Evolutionary conservation across 2,888 invertebrate genomes (phyloP), one percentile per base, ranked within the genome.

Genomic region (Latrodectus elegans): DNA sequence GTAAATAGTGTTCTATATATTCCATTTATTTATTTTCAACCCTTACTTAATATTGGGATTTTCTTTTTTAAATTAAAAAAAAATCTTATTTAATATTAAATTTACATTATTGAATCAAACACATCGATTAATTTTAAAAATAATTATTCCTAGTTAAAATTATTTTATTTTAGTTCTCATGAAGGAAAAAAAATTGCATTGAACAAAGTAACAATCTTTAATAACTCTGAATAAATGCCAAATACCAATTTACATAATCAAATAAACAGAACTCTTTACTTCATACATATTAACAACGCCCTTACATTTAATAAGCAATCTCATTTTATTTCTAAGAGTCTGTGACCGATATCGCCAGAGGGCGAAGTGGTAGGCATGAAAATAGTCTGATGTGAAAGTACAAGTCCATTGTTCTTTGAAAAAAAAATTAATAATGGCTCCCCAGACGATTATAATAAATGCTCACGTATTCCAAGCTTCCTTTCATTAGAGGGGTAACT

Each of bases 361-460:
- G 81, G 73, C 68, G 52, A 64, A 65, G 64, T 49, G 17, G 72
- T 38, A 55, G 78, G 78, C 55, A 51, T 14, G n/a, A 70, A 53
- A 82, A 82, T 82, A 60, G 55, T 72, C 71, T 80, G 71, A 26
- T 22, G 49, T 67, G 55, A 73, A 74, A 67, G 38, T 73, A 51
- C 22, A 77, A 82, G 55, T 87, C 76, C 53, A 81, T 81, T 87
- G 81, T 81, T 87, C 81, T 81, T 3, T 14, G 14, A 60, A 81
- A 38, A 38, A 38, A 38, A 38, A 38, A 38, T 4, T 38, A 38
- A 76, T 77, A 81, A 81, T 82, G 73, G 77, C 65, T 17, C 49
- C 65, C n/a, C 11, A 55, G 15, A 77, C 86, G 81, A 87, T 82
- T 87, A 87, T 73, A 77, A 38, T 87, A 87, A 87, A 87, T 82